Evolutionary conservation across 2,113 vertebrate species (phyloP).

Genomic region (Rattus norvegicus): DNA sequence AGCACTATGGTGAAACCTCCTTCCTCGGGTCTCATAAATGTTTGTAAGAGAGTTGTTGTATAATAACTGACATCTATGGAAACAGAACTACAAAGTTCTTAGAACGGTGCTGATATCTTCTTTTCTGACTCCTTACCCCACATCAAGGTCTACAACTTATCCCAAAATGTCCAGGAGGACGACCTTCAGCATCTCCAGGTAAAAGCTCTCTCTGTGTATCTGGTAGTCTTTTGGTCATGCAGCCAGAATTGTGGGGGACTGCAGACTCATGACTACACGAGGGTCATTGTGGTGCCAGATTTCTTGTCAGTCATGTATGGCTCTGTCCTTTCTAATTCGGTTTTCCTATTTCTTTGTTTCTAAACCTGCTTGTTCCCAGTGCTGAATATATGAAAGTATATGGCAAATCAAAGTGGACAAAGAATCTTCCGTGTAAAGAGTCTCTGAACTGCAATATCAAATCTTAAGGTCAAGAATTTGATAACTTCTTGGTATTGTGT

Average conservation of each 20-base stretch:
- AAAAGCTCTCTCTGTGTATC: conserved; percentile 16
- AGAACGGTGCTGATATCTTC: not conserved
- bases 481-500: not conserved
- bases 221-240: not conserved
- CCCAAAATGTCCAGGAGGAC: conserved; percentile 94
- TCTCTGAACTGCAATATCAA: not conserved
- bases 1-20: not conserved
- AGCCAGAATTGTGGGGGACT: not conserved
- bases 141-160: conserved; percentile 94
- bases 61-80: conserved; percentile 11
- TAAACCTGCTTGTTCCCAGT: not conserved
- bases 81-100: not conserved
- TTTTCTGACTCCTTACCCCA: conserved; percentile 42
- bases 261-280: conserved; percentile 25
- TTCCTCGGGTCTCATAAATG: conserved; percentile 31
- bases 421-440: conserved; percentile 29
- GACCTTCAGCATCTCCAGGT: conserved; percentile 96
- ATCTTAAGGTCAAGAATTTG: not conserved
- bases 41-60: conserved; percentile 21
- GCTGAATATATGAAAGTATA: conserved; percentile 1
- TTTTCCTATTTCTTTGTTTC: conserved; percentile 55
- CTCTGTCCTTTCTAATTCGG: conserved; percentile 12
- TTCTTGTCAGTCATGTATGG: not conserved
- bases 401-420: conserved; percentile 6
- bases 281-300: not conserved